Evolutionary conservation across 1,140 invertebrate species (phyloP).

Genomic region (Drosophila willistoni): DNA sequence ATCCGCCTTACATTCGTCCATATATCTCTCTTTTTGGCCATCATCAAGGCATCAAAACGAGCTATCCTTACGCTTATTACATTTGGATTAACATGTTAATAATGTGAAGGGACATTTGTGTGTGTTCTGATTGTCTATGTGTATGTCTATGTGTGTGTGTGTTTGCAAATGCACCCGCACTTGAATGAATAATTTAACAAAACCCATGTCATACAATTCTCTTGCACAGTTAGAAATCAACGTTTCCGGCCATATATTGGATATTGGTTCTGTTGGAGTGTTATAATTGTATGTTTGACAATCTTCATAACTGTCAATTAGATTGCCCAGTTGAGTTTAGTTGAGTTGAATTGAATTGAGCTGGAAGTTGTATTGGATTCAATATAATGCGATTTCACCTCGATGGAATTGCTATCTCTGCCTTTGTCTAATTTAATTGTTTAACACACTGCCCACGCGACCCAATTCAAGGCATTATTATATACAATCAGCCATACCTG

Average conservation of each 20-base stretch:
- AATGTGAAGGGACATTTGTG: slow-evolving; percentile 46
- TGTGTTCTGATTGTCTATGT: background rate
- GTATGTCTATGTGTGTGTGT: slow-evolving; percentile 4
- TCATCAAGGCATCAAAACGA: slow-evolving; percentile 58
- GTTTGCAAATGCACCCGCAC: slow-evolving; percentile 43
- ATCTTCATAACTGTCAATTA: slow-evolving; percentile 82
- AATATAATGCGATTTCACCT: background rate
- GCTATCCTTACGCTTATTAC: slow-evolving; percentile 78
- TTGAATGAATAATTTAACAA: slow-evolving; percentile 56
- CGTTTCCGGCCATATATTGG: slow-evolving; percentile 35
- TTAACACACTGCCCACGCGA: slow-evolving; percentile 56
- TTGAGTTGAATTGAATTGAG: slow-evolving; percentile 5
- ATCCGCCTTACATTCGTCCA: background rate
- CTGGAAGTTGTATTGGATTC: background rate
- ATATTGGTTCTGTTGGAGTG: slow-evolving; percentile 60
- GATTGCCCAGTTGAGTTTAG: slow-evolving; percentile 51
- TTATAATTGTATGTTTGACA: slow-evolving; percentile 81
- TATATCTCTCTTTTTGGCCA: slow-evolving; percentile 14
- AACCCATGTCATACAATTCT: slow-evolving; percentile 3
- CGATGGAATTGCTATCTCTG: slow-evolving; percentile 4
- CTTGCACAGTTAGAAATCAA: slow-evolving; percentile 47
- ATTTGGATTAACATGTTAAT: slow-evolving; percentile 81
- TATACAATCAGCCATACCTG: slow-evolving; percentile 63
- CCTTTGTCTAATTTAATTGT: slow-evolving; percentile 69
- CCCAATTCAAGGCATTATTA: slow-evolving; percentile 61